Evolutionary conservation across 1,140 invertebrate genomes (phyloP).

Genomic region (Megathymus violae): DNA sequence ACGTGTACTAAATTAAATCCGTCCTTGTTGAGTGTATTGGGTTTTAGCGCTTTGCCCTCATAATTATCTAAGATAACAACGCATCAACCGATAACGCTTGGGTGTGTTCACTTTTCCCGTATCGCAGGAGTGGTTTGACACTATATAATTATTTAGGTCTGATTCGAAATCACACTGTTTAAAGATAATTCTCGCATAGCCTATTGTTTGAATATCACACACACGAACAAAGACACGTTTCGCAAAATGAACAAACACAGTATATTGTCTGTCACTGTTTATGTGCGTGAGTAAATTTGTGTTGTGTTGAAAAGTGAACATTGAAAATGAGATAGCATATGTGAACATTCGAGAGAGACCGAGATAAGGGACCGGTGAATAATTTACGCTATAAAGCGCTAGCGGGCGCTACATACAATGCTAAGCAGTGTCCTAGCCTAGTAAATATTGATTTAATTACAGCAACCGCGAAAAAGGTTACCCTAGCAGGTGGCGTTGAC

Average conservation of each 20-base stretch:
- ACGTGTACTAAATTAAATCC: background rate
- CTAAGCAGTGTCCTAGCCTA: conserved; percentile 7
- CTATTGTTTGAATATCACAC: conserved; percentile 4
- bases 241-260: background rate
- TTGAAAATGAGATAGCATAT: background rate
- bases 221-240: conserved; percentile 2
- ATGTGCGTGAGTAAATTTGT: background rate
- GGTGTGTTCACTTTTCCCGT: background rate
- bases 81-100: background rate
- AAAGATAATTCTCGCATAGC: background rate
- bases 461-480: conserved; percentile 35
- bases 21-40: background rate
- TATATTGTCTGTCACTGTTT: background rate
- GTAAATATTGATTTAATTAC: conserved; percentile 26
- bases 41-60: background rate
- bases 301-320: too few relatives aligned
- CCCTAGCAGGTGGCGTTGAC: conserved; percentile 35
- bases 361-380: background rate
- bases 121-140: background rate
- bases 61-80: background rate
- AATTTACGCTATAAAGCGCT: background rate
- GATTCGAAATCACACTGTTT: background rate
- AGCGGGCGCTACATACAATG: background rate
- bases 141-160: background rate
- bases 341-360: background rate